Conservation (phyloP, 2,113 vertebrate species). For the Petrocephalus microphthalmus region DNA sequence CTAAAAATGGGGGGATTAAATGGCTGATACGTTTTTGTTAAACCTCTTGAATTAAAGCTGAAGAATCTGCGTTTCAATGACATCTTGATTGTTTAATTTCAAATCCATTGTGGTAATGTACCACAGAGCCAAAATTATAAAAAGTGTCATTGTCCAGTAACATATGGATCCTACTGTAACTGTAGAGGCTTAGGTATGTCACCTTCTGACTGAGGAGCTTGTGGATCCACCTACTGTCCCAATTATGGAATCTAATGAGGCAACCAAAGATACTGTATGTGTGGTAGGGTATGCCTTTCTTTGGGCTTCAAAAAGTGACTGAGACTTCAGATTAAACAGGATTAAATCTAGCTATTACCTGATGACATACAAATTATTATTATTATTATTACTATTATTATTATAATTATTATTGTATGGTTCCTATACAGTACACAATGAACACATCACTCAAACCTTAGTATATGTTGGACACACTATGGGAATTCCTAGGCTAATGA, state of each 20-base stretch:
- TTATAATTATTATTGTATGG: no score
- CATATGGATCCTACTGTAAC: background rate
- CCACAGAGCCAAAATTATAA: background rate
- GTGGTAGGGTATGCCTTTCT: background rate
- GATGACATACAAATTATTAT: background rate
- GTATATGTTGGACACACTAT: background rate
- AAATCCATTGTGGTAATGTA: background rate
- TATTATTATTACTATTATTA: no score
- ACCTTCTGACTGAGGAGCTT: background rate
- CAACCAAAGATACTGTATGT: background rate
- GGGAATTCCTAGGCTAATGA: background rate
- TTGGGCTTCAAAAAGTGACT: background rate
- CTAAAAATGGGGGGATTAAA: background rate
- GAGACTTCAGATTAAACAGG: background rate
- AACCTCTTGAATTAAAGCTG: background rate
- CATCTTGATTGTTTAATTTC: background rate
- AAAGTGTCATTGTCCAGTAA: background rate
- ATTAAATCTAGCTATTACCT: background rate
- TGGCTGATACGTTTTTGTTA: background rate
- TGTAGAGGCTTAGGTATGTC: background rate
- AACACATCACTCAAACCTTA: background rate
- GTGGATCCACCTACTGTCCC: background rate
- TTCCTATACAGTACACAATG: background rate
- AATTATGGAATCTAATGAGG: background rate
- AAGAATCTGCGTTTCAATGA: background rate